Base-by-base conservation (phyloP, 1,140 invertebrate species). In the Pseudomyrmex dendroicus region DNA sequence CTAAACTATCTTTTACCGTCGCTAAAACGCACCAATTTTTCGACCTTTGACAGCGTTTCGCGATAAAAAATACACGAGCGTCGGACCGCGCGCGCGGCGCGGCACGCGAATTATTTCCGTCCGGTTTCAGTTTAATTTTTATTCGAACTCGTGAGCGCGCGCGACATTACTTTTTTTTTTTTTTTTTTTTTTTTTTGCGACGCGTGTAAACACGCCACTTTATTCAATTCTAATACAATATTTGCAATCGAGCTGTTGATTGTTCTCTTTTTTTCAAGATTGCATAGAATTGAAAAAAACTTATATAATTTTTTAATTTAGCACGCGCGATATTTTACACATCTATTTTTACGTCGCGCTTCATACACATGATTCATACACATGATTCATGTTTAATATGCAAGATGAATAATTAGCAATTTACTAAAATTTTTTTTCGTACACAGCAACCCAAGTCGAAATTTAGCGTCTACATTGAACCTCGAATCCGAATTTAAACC, bases 11-110 rank as follows among this genome's bases (percentile, higher is more conserved):
- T 59, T 56, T 48, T 15, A 12, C 10, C 66, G 20, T 59, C 64
- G 17, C n/a, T 59, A 70, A 78, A 78, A 68, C 63, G 74, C 35
- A 17, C 15, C 66, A 80, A 50, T 80, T 80, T 80, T 80, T 70
- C 61, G 35, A 64, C 17, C 17, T 20, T 35, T 57, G 50, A 12
- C 20, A 15, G n/a, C 25, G 73, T 46, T 17, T 35, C 35, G 50
- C 50, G 35, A 35, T 70, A 72, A 80, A 80, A 80, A 70, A 80
- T 80, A 80, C 54, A 50, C 66, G 52, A 25, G 15, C 15, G 57
- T 13, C 57, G 46, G n/a, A 22, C 3, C n/a, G 62, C 66, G 52
- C n/a, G 15, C 15, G 57, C 57, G 46, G 15, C 12, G 62, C 74
- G 74, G 20, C 52, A 22, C 64, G 44, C 64, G 15, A 78, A 70